Base-by-base conservation (phyloP, 2,888 invertebrate genomes). In the Rhorus exstirpatorius region DNA sequence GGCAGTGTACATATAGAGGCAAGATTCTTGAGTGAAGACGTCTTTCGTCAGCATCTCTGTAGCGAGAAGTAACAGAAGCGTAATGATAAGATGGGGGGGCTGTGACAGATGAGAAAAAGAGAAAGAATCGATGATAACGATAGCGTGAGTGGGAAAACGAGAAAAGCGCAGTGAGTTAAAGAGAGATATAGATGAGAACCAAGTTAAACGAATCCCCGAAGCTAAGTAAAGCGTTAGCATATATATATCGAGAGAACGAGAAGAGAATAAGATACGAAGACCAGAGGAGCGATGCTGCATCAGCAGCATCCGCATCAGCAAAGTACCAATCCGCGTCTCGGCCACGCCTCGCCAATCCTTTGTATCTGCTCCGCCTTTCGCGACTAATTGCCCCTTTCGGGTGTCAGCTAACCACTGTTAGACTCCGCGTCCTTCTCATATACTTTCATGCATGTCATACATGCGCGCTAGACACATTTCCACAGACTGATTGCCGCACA, bases 331-430 rank as follows among this genome's bases (percentile, higher is more conserved):
- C 77, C 81, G 84, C 77, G 84, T 83, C 67, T 71, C 77, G 65
- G 85, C 87, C 89, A 90, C 90, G 91, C 90, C 90, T 90, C 26
- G 87, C 83, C 90, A 89, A 90, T 90, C 90, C 89, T 91, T 91
- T 91, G 86, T 88, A 86, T 86, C 85, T 81, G 79, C 89, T 87
- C 90, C 90, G 91, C 90, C 91, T 90, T 88, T 88, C 72, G 78
- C 68, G 63, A 86, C 91, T 91, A 91, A 91, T 91, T 91, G 86
- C 87, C 79, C 72, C 49, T 76, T 76, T 82, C 84, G 80, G 46
- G 60, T 85, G 85, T 81, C 81, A 61, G 55, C 68, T 67, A 24
- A 14, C 75, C 31, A 41, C 24, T 65, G 49, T 61, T 14, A 46
- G 77, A 71, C 19, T 44, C 53, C n/a, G 1, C 49, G 58, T 26